Conservation (phyloP, 2,888 invertebrate species). For the Eutolmus rufibarbis region DNA sequence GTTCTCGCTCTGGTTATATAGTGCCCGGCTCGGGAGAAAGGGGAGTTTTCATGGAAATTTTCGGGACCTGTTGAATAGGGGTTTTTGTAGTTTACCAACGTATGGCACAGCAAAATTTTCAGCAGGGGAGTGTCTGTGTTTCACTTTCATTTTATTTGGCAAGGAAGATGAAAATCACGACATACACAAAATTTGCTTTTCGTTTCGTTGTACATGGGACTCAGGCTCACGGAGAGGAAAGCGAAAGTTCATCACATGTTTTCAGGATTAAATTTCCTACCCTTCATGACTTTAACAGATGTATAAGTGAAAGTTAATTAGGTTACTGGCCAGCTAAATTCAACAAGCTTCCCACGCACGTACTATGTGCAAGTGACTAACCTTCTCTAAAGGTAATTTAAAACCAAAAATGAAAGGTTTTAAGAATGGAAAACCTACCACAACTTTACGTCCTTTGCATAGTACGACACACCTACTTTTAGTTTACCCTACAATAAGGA, state of each 20-base stretch:
- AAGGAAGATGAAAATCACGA: constrained; percentile 37
- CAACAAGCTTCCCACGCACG: neutral
- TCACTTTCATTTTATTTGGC: constrained; percentile 37
- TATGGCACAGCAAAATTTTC: constrained; percentile 16
- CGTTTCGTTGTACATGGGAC: neutral
- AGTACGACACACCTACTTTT: neutral
- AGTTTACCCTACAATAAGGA: neutral
- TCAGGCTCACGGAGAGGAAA: neutral
- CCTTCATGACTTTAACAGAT: neutral
- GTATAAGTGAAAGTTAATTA: constrained; percentile 32
- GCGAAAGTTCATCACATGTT: constrained; percentile 31
- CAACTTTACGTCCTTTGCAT: neutral
- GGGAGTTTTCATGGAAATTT: constrained; percentile 42
- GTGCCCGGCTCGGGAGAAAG: neutral
- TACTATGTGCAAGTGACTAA: neutral
- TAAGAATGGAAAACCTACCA: neutral
- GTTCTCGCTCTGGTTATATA: neutral
- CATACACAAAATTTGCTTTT: constrained; percentile 36
- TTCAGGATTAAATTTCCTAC: neutral
- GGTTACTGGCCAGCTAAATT: neutral
- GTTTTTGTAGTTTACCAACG: constrained; percentile 31
- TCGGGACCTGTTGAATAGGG: constrained; percentile 45
- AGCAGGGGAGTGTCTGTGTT: constrained; percentile 23
- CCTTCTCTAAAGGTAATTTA: neutral
- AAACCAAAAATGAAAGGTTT: neutral